A percentile compares a stretch with the other conserved stretches of the same genome.
Evolutionary conservation across 2,113 vertebrate species (phyloP).

Genomic region (Prunella himalayana): DNA sequence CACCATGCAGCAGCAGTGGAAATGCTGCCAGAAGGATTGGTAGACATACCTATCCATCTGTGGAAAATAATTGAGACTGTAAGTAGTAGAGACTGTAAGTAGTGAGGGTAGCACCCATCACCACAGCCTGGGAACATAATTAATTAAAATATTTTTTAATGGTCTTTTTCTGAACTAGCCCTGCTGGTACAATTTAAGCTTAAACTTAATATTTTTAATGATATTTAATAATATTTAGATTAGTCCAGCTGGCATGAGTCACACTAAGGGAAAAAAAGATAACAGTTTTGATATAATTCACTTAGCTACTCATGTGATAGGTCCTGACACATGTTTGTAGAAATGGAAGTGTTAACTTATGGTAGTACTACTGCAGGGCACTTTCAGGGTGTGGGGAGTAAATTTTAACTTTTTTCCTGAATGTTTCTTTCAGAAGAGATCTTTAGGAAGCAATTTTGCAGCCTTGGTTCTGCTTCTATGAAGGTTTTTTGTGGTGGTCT

Average conservation of each 20-base stretch:
- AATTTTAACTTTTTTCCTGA: background rate
- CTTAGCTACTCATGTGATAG: background rate
- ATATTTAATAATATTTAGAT: conserved; percentile 57
- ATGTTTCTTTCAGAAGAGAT: background rate
- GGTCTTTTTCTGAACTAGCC: background rate
- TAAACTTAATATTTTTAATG: conserved; percentile 1
- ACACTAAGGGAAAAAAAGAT: background rate
- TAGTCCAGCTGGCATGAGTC: conserved; percentile 44
- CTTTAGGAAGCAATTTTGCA: background rate
- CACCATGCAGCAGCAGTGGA: background rate
- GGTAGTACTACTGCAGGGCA: background rate
- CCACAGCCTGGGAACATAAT: background rate
- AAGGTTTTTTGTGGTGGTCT: background rate
- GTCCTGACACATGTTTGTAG: background rate
- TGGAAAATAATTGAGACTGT: background rate
- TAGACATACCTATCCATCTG: background rate
- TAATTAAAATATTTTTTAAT: background rate
- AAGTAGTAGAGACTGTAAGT: no score
- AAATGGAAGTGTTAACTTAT: background rate
- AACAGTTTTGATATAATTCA: background rate
- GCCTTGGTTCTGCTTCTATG: background rate
- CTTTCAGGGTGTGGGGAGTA: background rate
- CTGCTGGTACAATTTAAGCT: background rate
- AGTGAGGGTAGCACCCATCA: background rate
- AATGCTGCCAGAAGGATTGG: background rate